Evolutionary conservation across 2,888 invertebrate genomes (phyloP).

Genomic region (Caprella mutica): DNA sequence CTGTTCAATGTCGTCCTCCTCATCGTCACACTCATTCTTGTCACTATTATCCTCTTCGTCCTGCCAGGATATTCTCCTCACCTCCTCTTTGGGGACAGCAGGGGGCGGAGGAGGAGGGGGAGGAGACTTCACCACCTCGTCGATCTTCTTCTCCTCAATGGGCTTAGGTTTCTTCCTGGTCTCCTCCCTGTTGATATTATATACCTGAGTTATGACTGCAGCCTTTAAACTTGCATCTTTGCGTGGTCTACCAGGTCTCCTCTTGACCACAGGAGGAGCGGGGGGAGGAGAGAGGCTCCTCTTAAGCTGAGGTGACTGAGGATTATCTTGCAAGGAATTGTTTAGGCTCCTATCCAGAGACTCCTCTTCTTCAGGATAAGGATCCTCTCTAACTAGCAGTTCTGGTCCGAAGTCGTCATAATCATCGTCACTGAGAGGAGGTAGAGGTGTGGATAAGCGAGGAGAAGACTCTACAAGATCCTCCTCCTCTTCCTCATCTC

Average conservation of each 20-base stretch:
- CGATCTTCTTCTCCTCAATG: background rate
- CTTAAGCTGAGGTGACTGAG: background rate
- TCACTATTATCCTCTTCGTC: background rate
- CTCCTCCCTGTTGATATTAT: constrained; percentile 5
- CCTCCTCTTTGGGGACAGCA: background rate
- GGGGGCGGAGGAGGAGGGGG: background rate
- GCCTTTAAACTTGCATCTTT: constrained; percentile 5
- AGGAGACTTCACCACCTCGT: background rate
- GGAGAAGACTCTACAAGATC: background rate
- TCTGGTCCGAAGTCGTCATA: constrained; percentile 30
- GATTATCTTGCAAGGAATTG: background rate
- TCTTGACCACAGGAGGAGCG: background rate
- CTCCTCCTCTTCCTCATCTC: constrained; percentile 18
- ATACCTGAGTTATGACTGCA: constrained; percentile 3
- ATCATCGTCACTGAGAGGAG: constrained; percentile 6
- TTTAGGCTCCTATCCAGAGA: constrained; percentile 1
- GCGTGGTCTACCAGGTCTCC: constrained; percentile 4
- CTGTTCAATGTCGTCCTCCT: constrained; percentile 26
- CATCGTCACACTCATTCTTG: constrained; percentile 15
- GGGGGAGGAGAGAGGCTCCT: background rate
- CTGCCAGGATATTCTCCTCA: background rate
- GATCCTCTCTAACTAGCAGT: constrained; percentile 29
- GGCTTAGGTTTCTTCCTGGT: no score
- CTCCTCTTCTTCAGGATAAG: constrained; percentile 31
- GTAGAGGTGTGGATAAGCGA: background rate